Base-by-base conservation (phyloP, 1,140 invertebrate genomes). In the Dryas iulia region DNA sequence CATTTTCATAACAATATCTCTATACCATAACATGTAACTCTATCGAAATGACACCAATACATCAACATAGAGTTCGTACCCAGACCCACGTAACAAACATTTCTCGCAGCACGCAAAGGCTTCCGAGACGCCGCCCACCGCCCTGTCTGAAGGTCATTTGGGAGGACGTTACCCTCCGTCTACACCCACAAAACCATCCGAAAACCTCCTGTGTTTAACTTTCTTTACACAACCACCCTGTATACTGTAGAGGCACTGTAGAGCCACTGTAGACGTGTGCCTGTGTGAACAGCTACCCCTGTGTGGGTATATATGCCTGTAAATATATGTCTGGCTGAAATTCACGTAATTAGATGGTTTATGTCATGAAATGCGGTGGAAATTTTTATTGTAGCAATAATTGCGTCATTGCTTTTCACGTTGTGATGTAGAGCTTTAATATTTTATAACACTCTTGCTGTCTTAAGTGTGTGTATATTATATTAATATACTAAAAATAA, bases 81-180 rank as follows among this genome's bases (percentile, higher is more conserved):
- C 60, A 65, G 70, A 76, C 72, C 24, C 60, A 56, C 52, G 62
- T 66, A 71, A 58, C 66, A 73, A 66, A 65, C 60, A 61, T 69
- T 69, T 66, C 69, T 59, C 57, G 52, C 54, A 35, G 24, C 66
- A 60, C 54, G 59, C 39, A 72, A 71, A 71, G 71, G 79, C 78
- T 87, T 84, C 82, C 82, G 76, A 82, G 79, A 84, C 84, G 63
- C 66, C 73, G 73, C 76, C 77, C 73, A 63, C 76, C 72, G 61
- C 71, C 74, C 74, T 57, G 86, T 89, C 86, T 89, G 86, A 87
- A 89, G 86, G 86, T 89, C 85, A 80, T 54, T 59, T 74, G 79
- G 80, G 71, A 78, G 85, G 80, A 69, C 83, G 81, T 86, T 86
- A 89, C 78, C 78, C 81, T 66, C 68, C 69, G 73, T 69, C 69